Base-by-base conservation (phyloP, 2,888 invertebrate genomes). In the Scaptomyza reducta region DNA sequence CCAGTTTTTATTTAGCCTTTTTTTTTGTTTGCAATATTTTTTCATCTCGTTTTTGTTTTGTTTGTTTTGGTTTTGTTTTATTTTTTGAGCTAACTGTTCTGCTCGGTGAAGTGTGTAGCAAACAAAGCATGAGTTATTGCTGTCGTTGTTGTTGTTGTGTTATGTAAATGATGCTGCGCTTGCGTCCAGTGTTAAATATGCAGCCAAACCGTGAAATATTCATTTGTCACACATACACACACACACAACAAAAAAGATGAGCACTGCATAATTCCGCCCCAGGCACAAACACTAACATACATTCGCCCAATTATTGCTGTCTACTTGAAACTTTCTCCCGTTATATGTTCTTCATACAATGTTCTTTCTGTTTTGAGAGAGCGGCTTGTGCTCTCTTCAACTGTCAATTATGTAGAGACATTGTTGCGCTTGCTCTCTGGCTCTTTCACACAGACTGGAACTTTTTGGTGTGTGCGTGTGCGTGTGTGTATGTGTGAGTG, bases 271-370 rank as follows among this genome's bases (percentile, higher is more conserved):
- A 55, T 45, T 62, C 42, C 51, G 50, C 46, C 46, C n/a, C 56
- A 51, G 18, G 59, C 31, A 27, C 31, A 29, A 16, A 31, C n/a
- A 29, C 31, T 50, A 64, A 47, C 57, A 58, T 40, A 46, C 63
- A 45, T 46, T 61, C 42, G 62, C 42, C 60, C 61, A 68, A 74
- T 77, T 63, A 60, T 73, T 57, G 69, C 53, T 55, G 61, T 66
- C 47, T 77, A 42, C 78, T 72, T 38, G 0, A 27, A 86, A 86
- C 81, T 82, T 82, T 82, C 81, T 84, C 89, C 66, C 40, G 25
- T 38, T 31, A 10, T 31, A 1, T 31, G 54, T 74, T 77, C 68
- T 87, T 88, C 84, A 14, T 1, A 14, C 38, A 38, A 38, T 1
- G 40, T 40, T 40, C 40, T 40, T 40, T 16, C 1, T 4, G 40